Evolutionary conservation across 2,888 invertebrate genomes (phyloP).

Genomic region (Oxystoma pomonae): DNA sequence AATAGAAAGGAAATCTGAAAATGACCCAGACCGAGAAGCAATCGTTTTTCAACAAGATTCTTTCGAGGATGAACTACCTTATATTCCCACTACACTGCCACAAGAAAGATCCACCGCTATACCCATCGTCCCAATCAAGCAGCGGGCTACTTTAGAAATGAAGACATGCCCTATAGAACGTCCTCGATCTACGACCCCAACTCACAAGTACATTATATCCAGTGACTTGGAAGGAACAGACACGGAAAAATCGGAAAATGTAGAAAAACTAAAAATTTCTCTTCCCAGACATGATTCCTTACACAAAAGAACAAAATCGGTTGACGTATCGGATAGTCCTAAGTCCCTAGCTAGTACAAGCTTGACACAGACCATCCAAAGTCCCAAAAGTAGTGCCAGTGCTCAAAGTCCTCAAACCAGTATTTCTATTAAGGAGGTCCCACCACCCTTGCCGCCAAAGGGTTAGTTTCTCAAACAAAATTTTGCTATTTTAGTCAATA

Average conservation of each 20-base stretch:
- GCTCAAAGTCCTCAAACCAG: slow-evolving; percentile 16
- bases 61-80: slow-evolving; percentile 79
- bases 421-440: slow-evolving; percentile 34
- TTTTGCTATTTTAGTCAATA: too few species aligned
- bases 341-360: slow-evolving; percentile 39
- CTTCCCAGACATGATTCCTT: slow-evolving; percentile 49
- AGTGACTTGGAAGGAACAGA: slow-evolving; percentile 70
- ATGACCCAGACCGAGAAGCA: slow-evolving; percentile 64
- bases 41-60: slow-evolving; percentile 78
- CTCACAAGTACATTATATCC: slow-evolving; percentile 50
- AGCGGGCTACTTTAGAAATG: slow-evolving; percentile 58
- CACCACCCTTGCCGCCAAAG: slow-evolving; percentile 50
- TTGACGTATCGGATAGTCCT: slow-evolving; percentile 50
- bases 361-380: neutral
- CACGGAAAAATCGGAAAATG: slow-evolving; percentile 44
- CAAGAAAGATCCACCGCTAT: slow-evolving; percentile 77
- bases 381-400: slow-evolving; percentile 11
- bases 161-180: slow-evolving; percentile 70
- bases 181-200: slow-evolving; percentile 70
- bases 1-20: slow-evolving; percentile 45
- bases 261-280: slow-evolving; percentile 66
- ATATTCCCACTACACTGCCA: slow-evolving; percentile 86
- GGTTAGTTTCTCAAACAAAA: too few species aligned
- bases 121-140: slow-evolving; percentile 76
- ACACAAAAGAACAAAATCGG: slow-evolving; percentile 35